A percentile compares a stretch with the other conserved stretches of the same genome.
phyloP scores from a whole-genome alignment of 2,797 vertebrate species.

The Macropodus opercularis region DNA sequence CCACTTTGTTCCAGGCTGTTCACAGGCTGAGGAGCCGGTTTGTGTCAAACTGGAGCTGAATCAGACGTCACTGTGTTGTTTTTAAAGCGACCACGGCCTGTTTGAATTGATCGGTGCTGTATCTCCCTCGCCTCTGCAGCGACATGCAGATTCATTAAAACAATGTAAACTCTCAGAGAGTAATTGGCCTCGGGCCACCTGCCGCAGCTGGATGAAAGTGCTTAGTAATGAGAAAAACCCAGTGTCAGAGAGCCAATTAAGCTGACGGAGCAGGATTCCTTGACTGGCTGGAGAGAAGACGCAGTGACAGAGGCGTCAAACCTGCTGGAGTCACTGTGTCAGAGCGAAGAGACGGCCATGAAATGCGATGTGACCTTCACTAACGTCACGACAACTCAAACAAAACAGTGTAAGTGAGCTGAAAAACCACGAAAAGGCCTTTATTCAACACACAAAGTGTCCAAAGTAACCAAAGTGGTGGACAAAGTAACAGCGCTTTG shows the following conservation, averaged over 20 bases:
- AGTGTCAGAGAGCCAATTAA: constrained; percentile 72
- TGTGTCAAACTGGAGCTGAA: no score
- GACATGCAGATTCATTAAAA: constrained; percentile 46
- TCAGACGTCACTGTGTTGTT: no score
- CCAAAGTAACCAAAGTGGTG: no score
- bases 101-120: constrained; percentile 3
- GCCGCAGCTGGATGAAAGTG: constrained; percentile 44
- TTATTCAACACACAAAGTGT: no score
- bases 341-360: no score
- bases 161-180: constrained; percentile 34
- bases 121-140: constrained; percentile 18
- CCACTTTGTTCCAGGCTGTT: no score
- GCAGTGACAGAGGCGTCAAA: constrained; percentile 13
- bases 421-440: no score
- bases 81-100: background rate
- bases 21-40: no score
- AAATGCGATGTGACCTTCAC: no score
- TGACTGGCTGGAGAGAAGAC: constrained; percentile 15
- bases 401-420: no score
- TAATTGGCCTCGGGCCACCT: constrained; percentile 56
- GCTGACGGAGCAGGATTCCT: constrained; percentile 44
- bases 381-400: no score
- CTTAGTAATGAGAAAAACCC: constrained; percentile 48
- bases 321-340: constrained; percentile 8
- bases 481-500: no score